A percentile compares a stretch with the other conserved stretches of the same genome.
These are phyloP conservation scores for Brachionus paranguensis DNA, from an alignment of 1,140 invertebrate species.

Conservation along the genomic window DNA sequence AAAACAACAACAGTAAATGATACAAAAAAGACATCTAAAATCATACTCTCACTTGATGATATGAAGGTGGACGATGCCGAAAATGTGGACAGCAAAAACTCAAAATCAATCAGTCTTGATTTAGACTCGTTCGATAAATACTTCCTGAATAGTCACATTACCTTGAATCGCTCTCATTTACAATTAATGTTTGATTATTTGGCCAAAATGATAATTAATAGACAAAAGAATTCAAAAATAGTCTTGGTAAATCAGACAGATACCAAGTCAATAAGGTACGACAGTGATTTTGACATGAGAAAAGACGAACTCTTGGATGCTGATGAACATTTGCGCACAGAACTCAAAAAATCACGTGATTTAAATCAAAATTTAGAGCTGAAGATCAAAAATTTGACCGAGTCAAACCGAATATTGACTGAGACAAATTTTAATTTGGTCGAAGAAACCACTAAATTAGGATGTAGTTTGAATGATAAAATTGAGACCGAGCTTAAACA, in stretches of 20 bases:
- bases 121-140: slow-evolving; percentile 6
- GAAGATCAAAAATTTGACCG: background rate
- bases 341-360: background rate
- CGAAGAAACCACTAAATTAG: background rate
- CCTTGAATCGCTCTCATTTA: background rate
- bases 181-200: slow-evolving; percentile 6
- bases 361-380: background rate
- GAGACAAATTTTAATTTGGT: slow-evolving; percentile 17
- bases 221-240: background rate
- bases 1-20: background rate
- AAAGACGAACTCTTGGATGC: background rate
- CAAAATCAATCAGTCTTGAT: background rate
- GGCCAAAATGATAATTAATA: background rate
- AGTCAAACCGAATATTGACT: background rate
- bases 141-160: slow-evolving; percentile 16
- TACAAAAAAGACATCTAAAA: slow-evolving; percentile 12
- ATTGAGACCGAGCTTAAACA: background rate
- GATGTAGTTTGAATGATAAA: background rate
- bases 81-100: background rate
- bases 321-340: background rate
- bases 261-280: background rate
- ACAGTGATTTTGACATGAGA: background rate
- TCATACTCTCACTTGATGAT: background rate
- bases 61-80: background rate
- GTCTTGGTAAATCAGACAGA: background rate